These are phyloP conservation scores for Drosophila bipectinata DNA, from an alignment of 1,140 invertebrate genomes.

Conservation along the genomic window DNA sequence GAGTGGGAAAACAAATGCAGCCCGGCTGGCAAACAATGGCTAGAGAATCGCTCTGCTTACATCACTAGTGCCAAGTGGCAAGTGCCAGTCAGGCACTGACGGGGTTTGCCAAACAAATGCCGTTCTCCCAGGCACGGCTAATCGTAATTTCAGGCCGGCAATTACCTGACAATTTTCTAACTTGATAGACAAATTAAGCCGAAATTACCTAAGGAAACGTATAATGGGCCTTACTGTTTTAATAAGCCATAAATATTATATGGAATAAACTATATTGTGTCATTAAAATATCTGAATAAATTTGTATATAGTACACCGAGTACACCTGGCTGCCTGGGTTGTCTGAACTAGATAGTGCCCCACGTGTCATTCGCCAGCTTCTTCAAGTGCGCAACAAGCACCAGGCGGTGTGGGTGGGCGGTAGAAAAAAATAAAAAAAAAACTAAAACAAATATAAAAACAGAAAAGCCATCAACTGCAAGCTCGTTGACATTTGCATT, in stretches of 20 bases:
- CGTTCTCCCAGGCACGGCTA: constrained; percentile 12
- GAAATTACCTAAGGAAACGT: neutral
- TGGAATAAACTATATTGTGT: neutral
- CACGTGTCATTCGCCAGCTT: constrained; percentile 21
- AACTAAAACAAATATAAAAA: neutral
- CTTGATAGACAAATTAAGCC: neutral
- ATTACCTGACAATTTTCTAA: constrained; percentile 1
- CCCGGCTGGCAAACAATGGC: constrained; percentile 41
- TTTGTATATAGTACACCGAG: neutral
- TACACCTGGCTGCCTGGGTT: neutral
- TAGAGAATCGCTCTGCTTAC: constrained; percentile 49
- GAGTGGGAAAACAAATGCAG: constrained; percentile 54
- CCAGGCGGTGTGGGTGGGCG: constrained; percentile 40
- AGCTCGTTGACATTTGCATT: constrained; percentile 69
- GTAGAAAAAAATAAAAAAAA: constrained; percentile 1
- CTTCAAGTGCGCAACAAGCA: constrained; percentile 64
- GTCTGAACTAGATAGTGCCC: constrained; percentile 25
- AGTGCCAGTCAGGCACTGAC: neutral
- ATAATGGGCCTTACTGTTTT: neutral
- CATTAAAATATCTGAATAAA: neutral
- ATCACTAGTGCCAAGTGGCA: constrained; percentile 40
- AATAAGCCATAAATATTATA: neutral
- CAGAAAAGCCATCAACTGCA: constrained; percentile 3
- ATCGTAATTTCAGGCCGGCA: neutral
- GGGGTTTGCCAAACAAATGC: constrained; percentile 70